Evolutionary conservation across 2,888 invertebrate genomes (phyloP), one percentile per base, ranked within the genome.

Genomic region (Apeira syringaria): DNA sequence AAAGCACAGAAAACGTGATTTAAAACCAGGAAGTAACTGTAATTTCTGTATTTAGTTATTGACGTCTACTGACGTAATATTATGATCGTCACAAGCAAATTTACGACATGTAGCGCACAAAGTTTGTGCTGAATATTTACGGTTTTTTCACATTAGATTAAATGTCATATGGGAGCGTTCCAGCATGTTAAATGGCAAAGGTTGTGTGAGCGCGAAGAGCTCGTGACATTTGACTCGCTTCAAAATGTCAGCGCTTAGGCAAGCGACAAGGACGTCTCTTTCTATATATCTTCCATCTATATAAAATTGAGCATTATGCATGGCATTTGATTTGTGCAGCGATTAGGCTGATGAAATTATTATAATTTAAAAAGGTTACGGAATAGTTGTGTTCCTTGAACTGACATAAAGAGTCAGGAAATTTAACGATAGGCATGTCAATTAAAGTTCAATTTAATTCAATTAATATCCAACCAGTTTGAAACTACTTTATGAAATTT

Each of bases 211-310:
- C 80, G 76, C 74, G 71, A 75, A 74, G 80, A 76, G 78, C 78
- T 74, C 80, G 77, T 81, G 87, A 87, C 88, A 87, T 88, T 87
- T 88, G 87, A 82, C 87, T 83, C 67, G 68, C 61, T 59, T 73
- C 61, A 56, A 89, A 89, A 88, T 89, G 87, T 81, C 87, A 88
- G 87, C 79, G 80, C 80, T 87, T 87, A 77, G 78, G 87, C 79
- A 87, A 87, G 79, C 75, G 64, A 78, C 88, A 88, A 89, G 88
- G 88, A 87, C 87, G 86, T 82, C 80, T 87, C 84, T 85, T 87
- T 87, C 82, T 80, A 79, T 80, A 79, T 74, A 81, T 74, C 78
- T 78, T 84, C 80, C 77, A 70, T 72, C 74, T 75, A 70, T 71
- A 74, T 66, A 67, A 68, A 74, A 76, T 74, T 65, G 72, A 73